Conservation (phyloP, 2,113 vertebrate genomes). For the Hypocryptadius cinnamomeus region DNA sequence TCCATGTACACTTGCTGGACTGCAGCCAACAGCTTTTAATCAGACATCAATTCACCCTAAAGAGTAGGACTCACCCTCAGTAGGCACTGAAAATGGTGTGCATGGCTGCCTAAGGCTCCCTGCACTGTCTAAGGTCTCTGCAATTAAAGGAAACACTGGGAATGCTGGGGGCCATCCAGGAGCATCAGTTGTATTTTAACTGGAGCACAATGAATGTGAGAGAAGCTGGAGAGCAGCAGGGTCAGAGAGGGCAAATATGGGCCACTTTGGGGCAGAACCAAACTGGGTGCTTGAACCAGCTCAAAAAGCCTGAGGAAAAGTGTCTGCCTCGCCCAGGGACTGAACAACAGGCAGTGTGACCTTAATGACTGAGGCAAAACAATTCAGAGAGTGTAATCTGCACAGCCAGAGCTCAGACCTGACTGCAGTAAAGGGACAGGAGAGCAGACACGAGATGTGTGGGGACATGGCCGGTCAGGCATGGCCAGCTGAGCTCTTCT, state of each 20-base stretch:
- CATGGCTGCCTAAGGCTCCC: not conserved
- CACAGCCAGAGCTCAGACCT: not conserved
- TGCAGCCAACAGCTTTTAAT: slow-evolving; percentile 9
- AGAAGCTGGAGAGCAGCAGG: not conserved
- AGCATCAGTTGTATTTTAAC: not conserved
- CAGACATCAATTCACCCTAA: not conserved
- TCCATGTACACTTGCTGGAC: not conserved
- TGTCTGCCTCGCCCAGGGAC: accelerated
- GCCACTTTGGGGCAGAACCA: not conserved
- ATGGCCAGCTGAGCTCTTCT: not conserved
- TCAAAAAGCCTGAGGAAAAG: not conserved
- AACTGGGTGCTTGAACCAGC: not conserved
- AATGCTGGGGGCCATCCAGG: not conserved
- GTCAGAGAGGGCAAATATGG: not conserved
- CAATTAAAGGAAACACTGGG: not conserved
- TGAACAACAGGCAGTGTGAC: not conserved
- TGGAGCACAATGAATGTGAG: not conserved
- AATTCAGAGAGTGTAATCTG: not conserved
- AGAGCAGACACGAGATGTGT: not conserved
- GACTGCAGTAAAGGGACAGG: not conserved
- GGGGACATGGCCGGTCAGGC: not conserved
- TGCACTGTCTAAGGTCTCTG: not conserved
- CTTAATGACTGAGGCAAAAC: not conserved
- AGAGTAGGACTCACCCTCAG: not conserved
- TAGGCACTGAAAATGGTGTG: not conserved